phyloP scores from a whole-genome alignment of 2,113 vertebrate genomes.

The Phylloscopus whistleri region DNA sequence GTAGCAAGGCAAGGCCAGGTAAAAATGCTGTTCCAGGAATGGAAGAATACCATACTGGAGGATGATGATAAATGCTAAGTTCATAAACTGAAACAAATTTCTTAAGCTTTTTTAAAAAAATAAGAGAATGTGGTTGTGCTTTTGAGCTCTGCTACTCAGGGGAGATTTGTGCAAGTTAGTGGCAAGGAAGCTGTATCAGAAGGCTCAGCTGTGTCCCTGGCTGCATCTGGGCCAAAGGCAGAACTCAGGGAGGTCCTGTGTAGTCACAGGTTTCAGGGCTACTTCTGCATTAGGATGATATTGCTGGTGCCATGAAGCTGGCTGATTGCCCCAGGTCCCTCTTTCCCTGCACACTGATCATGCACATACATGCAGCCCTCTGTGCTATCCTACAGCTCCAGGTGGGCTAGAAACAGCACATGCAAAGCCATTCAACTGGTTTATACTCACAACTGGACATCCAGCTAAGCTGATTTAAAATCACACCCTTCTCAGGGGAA shows the following conservation, averaged over 20 bases:
- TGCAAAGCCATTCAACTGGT: background rate
- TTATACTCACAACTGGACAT: background rate
- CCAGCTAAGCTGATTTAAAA: background rate
- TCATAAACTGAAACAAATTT: background rate
- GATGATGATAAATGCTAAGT: background rate
- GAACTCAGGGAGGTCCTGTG: background rate
- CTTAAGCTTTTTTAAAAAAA: background rate
- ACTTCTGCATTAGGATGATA: background rate
- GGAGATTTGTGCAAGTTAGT: background rate
- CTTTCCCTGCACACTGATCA: background rate
- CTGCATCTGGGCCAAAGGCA: background rate
- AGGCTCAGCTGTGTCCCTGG: background rate
- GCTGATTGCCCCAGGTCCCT: background rate
- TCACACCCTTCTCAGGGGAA: background rate
- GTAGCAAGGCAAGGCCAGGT: background rate
- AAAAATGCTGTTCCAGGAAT: background rate
- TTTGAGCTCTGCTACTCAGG: background rate
- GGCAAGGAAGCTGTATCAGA: background rate
- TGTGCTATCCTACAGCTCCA: background rate
- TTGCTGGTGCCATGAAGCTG: background rate
- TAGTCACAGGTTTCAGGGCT: background rate
- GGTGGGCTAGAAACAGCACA: background rate
- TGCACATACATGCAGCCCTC: fast-evolving
- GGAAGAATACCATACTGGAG: background rate
- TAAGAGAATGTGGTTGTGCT: background rate